A percentile compares a stretch with the other conserved stretches of the same genome.
These are phyloP conservation scores for Cyclura pinguis DNA, from an alignment of 2,797 vertebrate genomes.

Conservation along the genomic window DNA sequence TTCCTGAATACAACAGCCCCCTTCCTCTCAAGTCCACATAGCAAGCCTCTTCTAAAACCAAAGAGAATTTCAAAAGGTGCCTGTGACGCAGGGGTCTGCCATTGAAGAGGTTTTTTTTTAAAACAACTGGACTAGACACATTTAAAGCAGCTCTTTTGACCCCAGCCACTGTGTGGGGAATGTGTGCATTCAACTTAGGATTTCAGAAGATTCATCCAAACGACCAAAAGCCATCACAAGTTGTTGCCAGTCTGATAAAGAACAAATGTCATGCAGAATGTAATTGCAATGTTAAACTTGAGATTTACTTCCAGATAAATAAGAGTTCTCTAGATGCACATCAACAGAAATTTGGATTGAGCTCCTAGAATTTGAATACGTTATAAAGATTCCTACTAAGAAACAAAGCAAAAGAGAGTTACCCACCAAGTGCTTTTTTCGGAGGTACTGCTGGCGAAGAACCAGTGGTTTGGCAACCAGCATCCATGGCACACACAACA, in stretches of 20 bases:
- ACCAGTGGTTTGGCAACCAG: slow-evolving; percentile 93
- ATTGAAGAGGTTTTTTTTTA: background rate
- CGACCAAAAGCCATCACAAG: background rate
- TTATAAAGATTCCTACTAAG: slow-evolving; percentile 25
- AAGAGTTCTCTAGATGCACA: background rate
- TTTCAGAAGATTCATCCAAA: slow-evolving; percentile 5
- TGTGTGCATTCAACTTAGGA: background rate
- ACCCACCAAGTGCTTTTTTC: slow-evolving; percentile 92
- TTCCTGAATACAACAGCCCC: background rate
- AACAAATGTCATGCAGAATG: background rate
- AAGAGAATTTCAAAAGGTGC: background rate
- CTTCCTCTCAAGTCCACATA: background rate
- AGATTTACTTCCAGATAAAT: background rate
- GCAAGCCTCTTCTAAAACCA: background rate
- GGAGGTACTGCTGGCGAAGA: slow-evolving; percentile 89
- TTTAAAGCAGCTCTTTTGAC: background rate
- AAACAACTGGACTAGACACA: background rate
- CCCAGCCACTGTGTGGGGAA: background rate
- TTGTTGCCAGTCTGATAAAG: no score
- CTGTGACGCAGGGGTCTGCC: background rate
- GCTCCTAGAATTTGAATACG: slow-evolving; percentile 14
- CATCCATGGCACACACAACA: slow-evolving; percentile 95
- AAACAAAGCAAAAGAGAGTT: slow-evolving; percentile 21
- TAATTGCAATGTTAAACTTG: background rate
- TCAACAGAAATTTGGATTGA: background rate